phyloP scores from a whole-genome alignment of 2,113 vertebrate genomes.

The Larimichthys polyactis region DNA sequence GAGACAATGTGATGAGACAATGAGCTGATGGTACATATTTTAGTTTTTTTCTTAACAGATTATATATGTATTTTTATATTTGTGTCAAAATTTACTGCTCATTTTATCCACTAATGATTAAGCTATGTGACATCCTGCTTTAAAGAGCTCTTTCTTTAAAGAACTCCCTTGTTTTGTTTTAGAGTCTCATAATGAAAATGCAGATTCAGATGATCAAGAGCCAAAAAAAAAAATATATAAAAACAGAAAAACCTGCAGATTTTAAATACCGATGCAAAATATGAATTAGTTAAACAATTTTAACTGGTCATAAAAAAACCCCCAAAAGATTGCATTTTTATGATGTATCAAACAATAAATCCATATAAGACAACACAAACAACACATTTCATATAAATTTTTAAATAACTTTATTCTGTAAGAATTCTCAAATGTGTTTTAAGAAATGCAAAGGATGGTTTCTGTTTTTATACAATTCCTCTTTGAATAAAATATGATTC shows the following conservation, averaged over 20 bases:
- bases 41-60: not conserved
- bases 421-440: conserved; percentile 77
- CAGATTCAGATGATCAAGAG: not conserved
- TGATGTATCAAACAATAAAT: not conserved
- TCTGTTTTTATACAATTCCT: conserved; percentile 75
- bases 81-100: not conserved
- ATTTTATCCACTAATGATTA: not conserved
- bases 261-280: not conserved
- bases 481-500: conserved; percentile 83
- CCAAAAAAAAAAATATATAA: not conserved
- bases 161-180: not conserved
- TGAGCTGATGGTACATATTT: not conserved
- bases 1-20: not conserved
- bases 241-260: not conserved
- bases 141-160: not conserved
- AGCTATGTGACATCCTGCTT: not conserved
- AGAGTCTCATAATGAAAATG: not conserved
- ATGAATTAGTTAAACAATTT: not conserved
- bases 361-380: conserved; percentile 2
- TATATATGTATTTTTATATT: too few relatives aligned
- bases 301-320: not conserved
- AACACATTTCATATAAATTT: conserved; percentile 61
- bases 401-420: conserved; percentile 86
- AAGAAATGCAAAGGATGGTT: conserved; percentile 75
- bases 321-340: not conserved